phyloP scores from a whole-genome alignment of 2,113 vertebrate genomes.

The Phrynosoma blainvillii region DNA sequence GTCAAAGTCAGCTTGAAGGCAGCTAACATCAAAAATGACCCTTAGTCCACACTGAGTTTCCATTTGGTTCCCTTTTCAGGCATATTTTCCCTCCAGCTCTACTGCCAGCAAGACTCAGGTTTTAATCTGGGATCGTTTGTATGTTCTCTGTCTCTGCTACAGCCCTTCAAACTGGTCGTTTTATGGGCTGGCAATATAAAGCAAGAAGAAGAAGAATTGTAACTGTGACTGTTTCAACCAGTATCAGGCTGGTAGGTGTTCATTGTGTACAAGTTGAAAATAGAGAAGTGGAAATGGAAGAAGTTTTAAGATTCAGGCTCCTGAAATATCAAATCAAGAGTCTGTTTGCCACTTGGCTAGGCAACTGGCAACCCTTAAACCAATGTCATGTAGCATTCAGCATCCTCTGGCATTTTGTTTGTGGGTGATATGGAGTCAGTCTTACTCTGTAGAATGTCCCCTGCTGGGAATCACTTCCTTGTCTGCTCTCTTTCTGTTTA shows the following conservation, averaged over 20 bases:
- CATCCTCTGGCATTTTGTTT: background rate
- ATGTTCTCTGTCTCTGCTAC: background rate
- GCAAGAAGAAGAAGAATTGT: background rate
- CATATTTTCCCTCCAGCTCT: background rate
- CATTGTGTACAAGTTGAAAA: background rate
- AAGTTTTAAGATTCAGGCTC: background rate
- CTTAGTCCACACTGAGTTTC: background rate
- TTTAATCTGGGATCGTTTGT: background rate
- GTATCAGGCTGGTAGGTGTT: background rate
- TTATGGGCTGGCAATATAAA: background rate
- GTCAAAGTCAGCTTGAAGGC: too few species aligned
- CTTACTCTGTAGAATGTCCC: background rate
- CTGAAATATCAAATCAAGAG: background rate
- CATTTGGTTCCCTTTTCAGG: background rate
- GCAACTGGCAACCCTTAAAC: background rate
- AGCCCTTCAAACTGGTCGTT: background rate
- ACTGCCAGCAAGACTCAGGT: background rate
- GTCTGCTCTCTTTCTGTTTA: background rate
- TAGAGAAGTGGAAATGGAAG: background rate
- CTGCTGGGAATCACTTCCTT: background rate
- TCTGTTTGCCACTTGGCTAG: background rate
- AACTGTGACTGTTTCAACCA: background rate
- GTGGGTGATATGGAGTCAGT: background rate
- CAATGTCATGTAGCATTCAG: background rate
- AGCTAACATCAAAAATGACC: too few species aligned